Evolutionary conservation across 1,140 invertebrate genomes (phyloP).

Genomic region (Scylla paramamosain): DNA sequence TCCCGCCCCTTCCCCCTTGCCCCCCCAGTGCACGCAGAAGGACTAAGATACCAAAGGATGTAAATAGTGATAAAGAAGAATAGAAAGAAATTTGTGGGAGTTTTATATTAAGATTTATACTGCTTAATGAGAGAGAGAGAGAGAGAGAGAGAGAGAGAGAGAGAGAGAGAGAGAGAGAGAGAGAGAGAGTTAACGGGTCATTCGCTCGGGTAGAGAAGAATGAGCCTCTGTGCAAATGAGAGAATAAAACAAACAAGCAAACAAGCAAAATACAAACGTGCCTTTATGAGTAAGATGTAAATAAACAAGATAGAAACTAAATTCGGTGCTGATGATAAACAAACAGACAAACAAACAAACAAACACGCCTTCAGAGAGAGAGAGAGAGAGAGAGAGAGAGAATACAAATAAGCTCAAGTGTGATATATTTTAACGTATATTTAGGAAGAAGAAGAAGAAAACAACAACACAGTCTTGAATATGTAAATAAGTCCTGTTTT

Average conservation of each 20-base stretch:
- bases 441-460: background rate
- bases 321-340: background rate
- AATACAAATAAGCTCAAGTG: background rate
- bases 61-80: too few relatives aligned
- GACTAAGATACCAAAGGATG: too few relatives aligned
- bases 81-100: too few relatives aligned
- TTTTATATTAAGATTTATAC: too few relatives aligned
- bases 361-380: background rate
- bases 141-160: too few relatives aligned
- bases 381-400: slow-evolving; percentile 26
- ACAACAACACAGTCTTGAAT: background rate
- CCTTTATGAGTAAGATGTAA: background rate
- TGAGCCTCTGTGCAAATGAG: background rate
- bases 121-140: too few relatives aligned
- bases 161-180: too few relatives aligned
- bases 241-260: background rate
- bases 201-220: too few relatives aligned
- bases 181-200: too few relatives aligned
- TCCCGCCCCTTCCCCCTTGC: too few relatives aligned
- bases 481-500: background rate
- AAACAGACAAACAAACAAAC: background rate
- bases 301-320: too few relatives aligned
- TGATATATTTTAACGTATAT: background rate
- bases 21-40: too few relatives aligned
- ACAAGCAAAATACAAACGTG: background rate